These are phyloP conservation scores for Lucilia cuprina DNA, from an alignment of 1,140 invertebrate species.

Conservation along the genomic window DNA sequence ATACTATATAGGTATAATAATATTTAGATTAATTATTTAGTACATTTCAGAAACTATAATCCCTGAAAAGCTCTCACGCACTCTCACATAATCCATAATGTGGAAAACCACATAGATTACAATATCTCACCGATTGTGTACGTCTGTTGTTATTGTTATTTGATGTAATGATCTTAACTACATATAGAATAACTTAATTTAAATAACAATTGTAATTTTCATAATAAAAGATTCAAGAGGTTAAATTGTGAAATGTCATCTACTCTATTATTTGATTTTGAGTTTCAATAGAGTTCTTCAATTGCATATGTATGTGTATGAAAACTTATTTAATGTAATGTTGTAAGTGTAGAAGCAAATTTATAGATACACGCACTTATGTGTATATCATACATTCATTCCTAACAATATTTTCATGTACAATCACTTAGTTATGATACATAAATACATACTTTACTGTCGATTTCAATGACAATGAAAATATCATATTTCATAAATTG, in stretches of 20 bases:
- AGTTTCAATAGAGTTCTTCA: no score
- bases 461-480: background rate
- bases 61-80: background rate
- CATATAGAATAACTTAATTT: background rate
- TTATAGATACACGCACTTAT: no score
- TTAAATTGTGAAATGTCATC: background rate
- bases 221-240: background rate
- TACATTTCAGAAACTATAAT: background rate
- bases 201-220: background rate
- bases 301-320: no score
- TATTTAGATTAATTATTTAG: background rate
- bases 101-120: background rate
- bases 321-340: no score
- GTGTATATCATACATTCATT: no score
- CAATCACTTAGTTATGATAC: no score
- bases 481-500: conserved; percentile 15
- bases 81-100: background rate
- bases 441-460: background rate
- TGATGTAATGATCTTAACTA: no score
- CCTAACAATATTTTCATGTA: no score
- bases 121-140: background rate
- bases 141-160: background rate
- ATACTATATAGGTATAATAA: background rate
- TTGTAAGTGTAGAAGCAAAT: no score
- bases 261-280: background rate